Evolutionary conservation across 2,888 invertebrate species (phyloP).

Genomic region (Tetrapedia diversipes): DNA sequence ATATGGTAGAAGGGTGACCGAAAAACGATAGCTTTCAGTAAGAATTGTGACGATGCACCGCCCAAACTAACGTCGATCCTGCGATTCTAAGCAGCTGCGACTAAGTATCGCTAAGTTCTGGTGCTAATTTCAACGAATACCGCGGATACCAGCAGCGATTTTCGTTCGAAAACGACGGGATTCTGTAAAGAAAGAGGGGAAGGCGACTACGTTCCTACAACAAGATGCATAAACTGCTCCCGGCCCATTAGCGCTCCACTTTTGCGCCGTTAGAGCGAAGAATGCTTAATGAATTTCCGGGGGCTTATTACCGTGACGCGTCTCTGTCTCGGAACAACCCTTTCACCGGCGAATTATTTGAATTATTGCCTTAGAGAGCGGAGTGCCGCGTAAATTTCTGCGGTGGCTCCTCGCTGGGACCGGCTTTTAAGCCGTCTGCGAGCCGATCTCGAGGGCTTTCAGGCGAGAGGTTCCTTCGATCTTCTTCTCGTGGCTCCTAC

Average conservation of each 20-base stretch:
- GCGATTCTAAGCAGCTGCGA: too few relatives aligned
- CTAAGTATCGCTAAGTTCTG: too few relatives aligned
- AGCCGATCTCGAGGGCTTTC: too few relatives aligned
- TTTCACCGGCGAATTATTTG: constrained; percentile 38
- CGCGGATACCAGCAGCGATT: too few relatives aligned
- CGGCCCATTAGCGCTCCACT: constrained; percentile 57
- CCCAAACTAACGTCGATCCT: too few relatives aligned
- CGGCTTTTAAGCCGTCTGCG: neutral
- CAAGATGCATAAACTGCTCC: constrained; percentile 61
- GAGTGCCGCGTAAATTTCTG: constrained; percentile 35
- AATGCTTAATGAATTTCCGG: constrained; percentile 62
- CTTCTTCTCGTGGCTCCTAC: too few relatives aligned
- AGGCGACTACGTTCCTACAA: too few relatives aligned
- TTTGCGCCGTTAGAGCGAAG: constrained; percentile 40
- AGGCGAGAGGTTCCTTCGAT: neutral
- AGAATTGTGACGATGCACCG: too few relatives aligned
- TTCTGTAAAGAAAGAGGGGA: neutral
- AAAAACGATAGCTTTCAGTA: too few relatives aligned
- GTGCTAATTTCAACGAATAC: too few relatives aligned
- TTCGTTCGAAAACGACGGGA: constrained; percentile 18
- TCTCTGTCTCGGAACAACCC: constrained; percentile 15
- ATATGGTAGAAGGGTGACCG: too few relatives aligned
- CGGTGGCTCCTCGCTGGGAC: neutral
- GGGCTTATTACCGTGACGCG: constrained; percentile 48
- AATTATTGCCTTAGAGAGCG: constrained; percentile 27